Conservation (phyloP, 2,113 vertebrate species). For the Zapus hudsonius region DNA sequence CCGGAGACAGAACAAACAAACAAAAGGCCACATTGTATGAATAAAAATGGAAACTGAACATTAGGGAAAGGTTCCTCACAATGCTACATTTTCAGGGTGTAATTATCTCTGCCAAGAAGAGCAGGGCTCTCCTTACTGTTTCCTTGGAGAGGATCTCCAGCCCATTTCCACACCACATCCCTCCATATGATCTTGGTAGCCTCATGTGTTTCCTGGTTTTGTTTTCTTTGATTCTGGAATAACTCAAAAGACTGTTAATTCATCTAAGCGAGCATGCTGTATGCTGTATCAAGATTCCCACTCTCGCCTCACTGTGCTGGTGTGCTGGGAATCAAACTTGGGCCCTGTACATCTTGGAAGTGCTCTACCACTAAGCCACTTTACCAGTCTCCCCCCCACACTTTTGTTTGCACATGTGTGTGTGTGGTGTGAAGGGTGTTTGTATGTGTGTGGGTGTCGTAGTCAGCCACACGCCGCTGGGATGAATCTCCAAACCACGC, state of each 20-base stretch:
- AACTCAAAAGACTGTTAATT: conserved; percentile 36
- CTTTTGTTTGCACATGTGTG: too few species aligned
- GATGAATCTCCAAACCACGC: too few species aligned
- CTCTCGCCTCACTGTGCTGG: too few species aligned
- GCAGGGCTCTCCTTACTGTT: conserved; percentile 7
- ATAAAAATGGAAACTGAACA: conserved; percentile 62
- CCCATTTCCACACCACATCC: rapidly evolving
- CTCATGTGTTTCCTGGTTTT: not conserved
- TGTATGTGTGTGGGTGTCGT: too few species aligned
- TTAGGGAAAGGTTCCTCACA: conserved; percentile 48
- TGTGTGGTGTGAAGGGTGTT: too few species aligned
- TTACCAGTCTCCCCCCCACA: too few species aligned
- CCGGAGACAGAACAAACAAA: not conserved
- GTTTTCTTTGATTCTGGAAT: conserved; percentile 49
- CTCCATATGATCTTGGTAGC: not conserved
- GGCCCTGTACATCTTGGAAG: too few species aligned
- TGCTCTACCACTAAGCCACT: too few species aligned
- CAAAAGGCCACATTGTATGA: not conserved
- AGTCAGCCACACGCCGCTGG: too few species aligned
- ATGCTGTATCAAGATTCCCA: not conserved
- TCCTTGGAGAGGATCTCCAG: not conserved
- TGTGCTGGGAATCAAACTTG: too few species aligned
- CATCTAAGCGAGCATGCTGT: not conserved
- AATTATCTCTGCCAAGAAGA: conserved; percentile 51
- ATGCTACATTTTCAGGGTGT: not conserved